Evolutionary conservation across 30 jellyfish, hydroid and myxozoan species (phyloP).

Genomic region (Turritopsis rubra): DNA sequence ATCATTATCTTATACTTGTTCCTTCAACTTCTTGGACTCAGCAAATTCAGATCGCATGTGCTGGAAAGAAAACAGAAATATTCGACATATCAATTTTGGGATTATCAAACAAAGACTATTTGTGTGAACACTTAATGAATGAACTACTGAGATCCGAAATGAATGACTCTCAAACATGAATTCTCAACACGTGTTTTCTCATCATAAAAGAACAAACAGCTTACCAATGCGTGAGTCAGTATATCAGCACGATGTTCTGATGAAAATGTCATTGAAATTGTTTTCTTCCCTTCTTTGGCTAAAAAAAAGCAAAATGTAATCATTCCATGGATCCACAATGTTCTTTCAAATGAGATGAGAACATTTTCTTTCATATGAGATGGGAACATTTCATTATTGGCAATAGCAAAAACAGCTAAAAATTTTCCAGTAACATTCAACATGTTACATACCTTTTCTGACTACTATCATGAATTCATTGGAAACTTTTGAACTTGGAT

Average conservation of each 20-base stretch:
- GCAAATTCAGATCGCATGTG: constrained; percentile 75
- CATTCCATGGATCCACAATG: too few relatives aligned
- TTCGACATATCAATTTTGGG: too few relatives aligned
- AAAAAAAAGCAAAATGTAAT: not conserved
- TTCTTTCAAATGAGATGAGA: too few relatives aligned
- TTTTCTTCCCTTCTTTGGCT: constrained; percentile 85
- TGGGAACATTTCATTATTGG: too few relatives aligned
- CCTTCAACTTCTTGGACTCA: constrained; percentile 62
- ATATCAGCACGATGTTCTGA: constrained; percentile 85
- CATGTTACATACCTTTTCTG: constrained; percentile 54
- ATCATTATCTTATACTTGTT: constrained; percentile 27
- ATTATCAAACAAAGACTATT: too few relatives aligned
- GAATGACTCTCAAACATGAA: too few relatives aligned
- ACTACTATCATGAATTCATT: constrained; percentile 73
- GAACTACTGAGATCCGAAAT: too few relatives aligned
- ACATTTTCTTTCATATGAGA: too few relatives aligned
- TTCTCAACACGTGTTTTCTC: too few relatives aligned
- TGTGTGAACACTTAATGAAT: too few relatives aligned
- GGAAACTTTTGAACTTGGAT: constrained; percentile 77
- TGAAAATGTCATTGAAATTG: constrained; percentile 84
- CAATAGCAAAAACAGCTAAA: too few relatives aligned
- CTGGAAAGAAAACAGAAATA: constrained; percentile 28
- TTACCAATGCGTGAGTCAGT: constrained; percentile 72
- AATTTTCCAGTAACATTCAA: not conserved
- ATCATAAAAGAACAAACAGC: not conserved